Percentiles rank a stretch among this genome's conserved stretches.
phyloP scores from a whole-genome alignment of 2,888 invertebrate species.

The Hypomecis punctinalis region DNA sequence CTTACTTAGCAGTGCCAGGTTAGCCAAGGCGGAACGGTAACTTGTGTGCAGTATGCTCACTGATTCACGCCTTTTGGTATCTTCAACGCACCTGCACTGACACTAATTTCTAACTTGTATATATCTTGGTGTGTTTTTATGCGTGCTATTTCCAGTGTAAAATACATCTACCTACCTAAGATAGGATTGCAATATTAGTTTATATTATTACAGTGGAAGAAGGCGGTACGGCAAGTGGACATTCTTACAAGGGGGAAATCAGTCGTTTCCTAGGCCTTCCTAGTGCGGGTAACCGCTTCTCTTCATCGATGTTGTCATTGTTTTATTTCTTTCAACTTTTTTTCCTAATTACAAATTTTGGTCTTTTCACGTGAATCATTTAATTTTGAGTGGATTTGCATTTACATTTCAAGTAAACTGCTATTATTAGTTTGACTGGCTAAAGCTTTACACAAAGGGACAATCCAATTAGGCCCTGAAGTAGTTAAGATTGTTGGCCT shows the following conservation, averaged over 20 bases:
- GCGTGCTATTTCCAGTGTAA: constrained; percentile 24
- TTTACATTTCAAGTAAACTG: constrained; percentile 23
- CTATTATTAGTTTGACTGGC: constrained; percentile 31
- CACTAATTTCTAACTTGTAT: constrained; percentile 61
- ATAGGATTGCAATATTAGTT: constrained; percentile 58
- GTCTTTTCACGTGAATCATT: constrained; percentile 37
- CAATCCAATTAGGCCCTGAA: constrained; percentile 18
- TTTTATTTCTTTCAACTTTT: constrained; percentile 50
- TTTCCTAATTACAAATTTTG: constrained; percentile 43
- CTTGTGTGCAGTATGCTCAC: constrained; percentile 44
- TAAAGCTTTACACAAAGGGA: constrained; percentile 35
- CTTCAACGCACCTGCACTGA: constrained; percentile 58
- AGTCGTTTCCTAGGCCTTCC: constrained; percentile 89
- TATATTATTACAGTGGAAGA: constrained; percentile 84
- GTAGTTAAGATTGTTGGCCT: constrained; percentile 31
- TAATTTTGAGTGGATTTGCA: constrained; percentile 15
- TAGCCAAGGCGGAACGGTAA: constrained; percentile 66
- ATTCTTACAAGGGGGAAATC: constrained; percentile 80
- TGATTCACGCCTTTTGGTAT: constrained; percentile 64
- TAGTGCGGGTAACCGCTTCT: constrained; percentile 84
- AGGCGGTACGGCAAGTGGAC: constrained; percentile 74
- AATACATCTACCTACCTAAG: constrained; percentile 1
- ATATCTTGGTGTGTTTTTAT: constrained; percentile 40
- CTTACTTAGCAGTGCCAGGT: constrained; percentile 87
- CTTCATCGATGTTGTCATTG: constrained; percentile 65